Base-by-base conservation (phyloP, 1,140 invertebrate genomes). In the Archegozetes longisetosus region DNA sequence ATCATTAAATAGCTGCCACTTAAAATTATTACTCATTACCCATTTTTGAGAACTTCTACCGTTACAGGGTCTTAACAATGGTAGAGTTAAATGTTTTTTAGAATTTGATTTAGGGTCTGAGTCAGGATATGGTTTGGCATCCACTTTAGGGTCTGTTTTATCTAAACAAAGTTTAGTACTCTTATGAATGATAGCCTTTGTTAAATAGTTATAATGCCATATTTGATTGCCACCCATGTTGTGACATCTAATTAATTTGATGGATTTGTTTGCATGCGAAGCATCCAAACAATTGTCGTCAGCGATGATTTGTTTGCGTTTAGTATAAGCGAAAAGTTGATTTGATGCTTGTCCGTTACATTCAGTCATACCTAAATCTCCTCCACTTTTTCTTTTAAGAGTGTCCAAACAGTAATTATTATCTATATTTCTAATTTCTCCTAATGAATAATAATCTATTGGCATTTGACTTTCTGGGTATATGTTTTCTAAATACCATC, bases 341-440 rank as follows among this genome's bases (percentile, higher is more conserved):
- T 98, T 98, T 53, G 94, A 94, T 24, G 94, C 94, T 67, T 96
- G 80, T 57, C 90, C 89, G 70, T 98, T 94, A 72, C 95, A 98
- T 68, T 86, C 88, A 64, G 86, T 90, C 74, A 96, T 84, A 46
- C 91, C 93, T 27, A 95, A 76, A 67, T 87, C 85, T 71, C 96
- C 92, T 20, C 87, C 85, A 58, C 86, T 88, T 73, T 95, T 96
- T 23, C 88, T 81, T 47, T 91, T 90, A 81, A 95, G 85, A 12
- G 91, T 97, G 71, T 98, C 94, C 61, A 98, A 74, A 72, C 94
- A 98, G 67, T 84, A 85, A 59, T 84, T 80, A 3, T 83, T 84
- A 66, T 89, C 88, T 17, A 82, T 81, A 73, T 97, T 96, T 61
- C 84, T 80, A 58, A 92, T 85, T 85, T 96, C 92, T 70, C 93